phyloP scores from a whole-genome alignment of 2,888 invertebrate genomes.

The Epiblema foenella region DNA sequence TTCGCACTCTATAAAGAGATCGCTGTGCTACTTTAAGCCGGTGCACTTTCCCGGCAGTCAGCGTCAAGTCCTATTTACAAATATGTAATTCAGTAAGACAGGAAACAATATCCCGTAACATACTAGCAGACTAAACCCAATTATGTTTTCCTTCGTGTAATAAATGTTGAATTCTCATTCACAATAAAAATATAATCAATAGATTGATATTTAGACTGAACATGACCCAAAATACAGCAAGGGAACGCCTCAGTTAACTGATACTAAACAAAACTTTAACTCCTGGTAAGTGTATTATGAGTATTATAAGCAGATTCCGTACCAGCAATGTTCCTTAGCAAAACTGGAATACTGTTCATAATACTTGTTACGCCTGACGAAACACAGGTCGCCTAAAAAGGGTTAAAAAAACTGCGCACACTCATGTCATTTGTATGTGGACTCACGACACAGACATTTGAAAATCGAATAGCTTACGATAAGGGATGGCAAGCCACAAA shows the following conservation, averaged over 20 bases:
- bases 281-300: conserved; percentile 2
- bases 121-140: not conserved
- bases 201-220: too few species aligned
- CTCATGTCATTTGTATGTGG: conserved; percentile 13
- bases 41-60: too few species aligned
- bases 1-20: too few species aligned
- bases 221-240: not conserved
- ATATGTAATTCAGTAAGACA: not conserved
- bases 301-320: not conserved
- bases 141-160: not conserved
- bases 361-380: not conserved
- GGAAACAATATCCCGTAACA: not conserved
- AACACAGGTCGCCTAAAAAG: not conserved
- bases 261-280: not conserved
- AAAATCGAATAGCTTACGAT: conserved; percentile 3
- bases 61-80: too few species aligned
- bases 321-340: not conserved
- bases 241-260: not conserved
- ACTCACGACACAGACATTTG: conserved; percentile 8
- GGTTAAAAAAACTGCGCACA: conserved; percentile 1
- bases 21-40: too few species aligned
- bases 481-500: conserved; percentile 65
- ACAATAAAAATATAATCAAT: not conserved
- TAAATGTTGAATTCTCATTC: not conserved
- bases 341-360: not conserved